Evolutionary conservation across 1,140 invertebrate genomes (phyloP), one percentile per base, ranked within the genome.

Genomic region (Homarus americanus): DNA sequence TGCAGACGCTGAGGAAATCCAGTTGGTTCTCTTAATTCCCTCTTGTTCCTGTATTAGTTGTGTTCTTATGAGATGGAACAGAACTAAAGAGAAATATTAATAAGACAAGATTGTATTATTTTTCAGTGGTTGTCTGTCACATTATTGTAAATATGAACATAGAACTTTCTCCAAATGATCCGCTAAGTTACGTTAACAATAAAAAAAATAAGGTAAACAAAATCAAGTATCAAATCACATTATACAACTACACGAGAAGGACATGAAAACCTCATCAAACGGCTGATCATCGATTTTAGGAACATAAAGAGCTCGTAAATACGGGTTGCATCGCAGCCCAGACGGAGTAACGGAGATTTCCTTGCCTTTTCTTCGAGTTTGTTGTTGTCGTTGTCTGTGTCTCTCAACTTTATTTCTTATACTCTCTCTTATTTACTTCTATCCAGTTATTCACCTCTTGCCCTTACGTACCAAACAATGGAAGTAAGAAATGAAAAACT

Each of bases 221-320:
- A 73, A 73, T 75, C 69, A 49, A 66, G 69, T 75, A 44, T 75
- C n/a, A 53, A 66, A 75, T 79, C 41, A 28, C 85, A 40, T 66
- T 69, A 49, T 58, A 66, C 76, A 87, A 40, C 85, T 78, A 40
- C 85, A 66, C 63, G n/a, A 87, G 85, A 66, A 63, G 85, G 85
- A 87, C 76, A 87, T 87, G 76, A 80, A 87, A 87, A 40, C 75
- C 85, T 87, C 85, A 79, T 87, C 85, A 87, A 87, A 79, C 49
- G 76, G 53, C 75, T 87, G 49, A 87, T 87, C 75, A 87, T 87
- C 85, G 85, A 87, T 79, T 87, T 79, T 66, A 66, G 75, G 72
- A 79, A 87, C 49, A 87, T 80, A 87, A 87, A 87, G 41, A 75
- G 32, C 32, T 76, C 84, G 44, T 87, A 87, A 87, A 87, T 87